A percentile compares a stretch with the other conserved stretches of the same genome.
Evolutionary conservation across 2,113 vertebrate species (phyloP).

Genomic region (Coptodon rendalli): DNA sequence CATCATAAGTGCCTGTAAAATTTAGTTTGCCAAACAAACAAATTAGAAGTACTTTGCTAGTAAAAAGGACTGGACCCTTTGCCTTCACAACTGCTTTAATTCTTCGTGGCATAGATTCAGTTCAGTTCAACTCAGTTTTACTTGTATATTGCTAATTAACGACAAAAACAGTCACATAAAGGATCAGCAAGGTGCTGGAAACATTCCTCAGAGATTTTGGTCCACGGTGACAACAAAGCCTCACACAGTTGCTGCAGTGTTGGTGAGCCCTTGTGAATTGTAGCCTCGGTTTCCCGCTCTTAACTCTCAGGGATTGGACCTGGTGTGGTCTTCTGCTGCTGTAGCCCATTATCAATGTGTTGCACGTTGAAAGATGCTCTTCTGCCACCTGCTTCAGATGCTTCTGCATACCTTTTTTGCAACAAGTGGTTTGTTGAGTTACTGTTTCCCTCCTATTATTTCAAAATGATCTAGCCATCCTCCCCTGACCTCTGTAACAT

Average conservation of each 20-base stretch:
- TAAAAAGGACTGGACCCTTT: neutral
- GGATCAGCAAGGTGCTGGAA: neutral
- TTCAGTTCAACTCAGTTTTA: neutral
- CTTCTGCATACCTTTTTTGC: neutral
- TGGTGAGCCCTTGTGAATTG: neutral
- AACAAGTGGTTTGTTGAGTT: neutral
- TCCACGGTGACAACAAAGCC: neutral
- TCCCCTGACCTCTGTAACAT: neutral
- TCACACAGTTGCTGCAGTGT: neutral
- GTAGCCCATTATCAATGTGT: neutral
- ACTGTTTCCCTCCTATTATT: neutral
- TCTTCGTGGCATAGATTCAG: neutral
- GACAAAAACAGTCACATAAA: neutral
- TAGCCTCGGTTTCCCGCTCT: neutral
- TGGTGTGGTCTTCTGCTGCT: neutral
- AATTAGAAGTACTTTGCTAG: neutral
- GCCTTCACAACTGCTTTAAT: neutral
- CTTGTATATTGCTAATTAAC: neutral
- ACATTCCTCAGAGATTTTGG: neutral
- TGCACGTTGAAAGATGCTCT: neutral
- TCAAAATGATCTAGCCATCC: neutral
- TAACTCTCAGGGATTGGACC: neutral
- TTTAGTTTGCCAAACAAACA: neutral
- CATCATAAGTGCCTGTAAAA: neutral
- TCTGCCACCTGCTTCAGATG: neutral